These are phyloP conservation scores for Luffia ferchaultella DNA, from an alignment of 2,888 invertebrate species.

Conservation along the genomic window DNA sequence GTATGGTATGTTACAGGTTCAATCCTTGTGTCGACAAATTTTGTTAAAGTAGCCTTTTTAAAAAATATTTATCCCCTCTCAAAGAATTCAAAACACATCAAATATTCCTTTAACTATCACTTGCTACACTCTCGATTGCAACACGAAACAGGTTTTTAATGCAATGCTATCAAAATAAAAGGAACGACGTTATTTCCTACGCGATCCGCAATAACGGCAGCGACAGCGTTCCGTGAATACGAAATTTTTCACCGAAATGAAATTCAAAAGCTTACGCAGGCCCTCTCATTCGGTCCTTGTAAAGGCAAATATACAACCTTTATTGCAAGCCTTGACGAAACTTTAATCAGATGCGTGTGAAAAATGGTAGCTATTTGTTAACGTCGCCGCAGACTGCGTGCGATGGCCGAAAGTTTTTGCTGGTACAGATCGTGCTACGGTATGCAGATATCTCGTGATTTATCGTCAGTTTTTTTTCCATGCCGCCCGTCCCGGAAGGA, in stretches of 20 bases:
- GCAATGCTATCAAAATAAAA: too few species aligned
- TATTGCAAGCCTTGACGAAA: slow-evolving; percentile 26
- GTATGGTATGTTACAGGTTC: too few species aligned
- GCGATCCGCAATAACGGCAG: too few species aligned
- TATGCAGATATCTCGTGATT: slow-evolving; percentile 29
- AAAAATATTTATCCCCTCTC: too few species aligned
- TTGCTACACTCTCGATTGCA: too few species aligned
- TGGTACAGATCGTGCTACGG: slow-evolving; percentile 22
- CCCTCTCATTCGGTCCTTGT: not conserved
- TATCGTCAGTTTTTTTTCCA: slow-evolving; percentile 28
- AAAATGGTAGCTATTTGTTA: slow-evolving; percentile 32
- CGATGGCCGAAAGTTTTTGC: slow-evolving; percentile 22
- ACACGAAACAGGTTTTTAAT: too few species aligned
- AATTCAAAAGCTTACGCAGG: not conserved
- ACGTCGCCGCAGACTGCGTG: slow-evolving; percentile 26
- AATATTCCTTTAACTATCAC: too few species aligned
- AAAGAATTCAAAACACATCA: too few species aligned
- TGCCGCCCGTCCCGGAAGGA: not conserved
- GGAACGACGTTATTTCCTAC: too few species aligned
- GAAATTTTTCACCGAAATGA: not conserved
- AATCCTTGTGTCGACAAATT: too few species aligned
- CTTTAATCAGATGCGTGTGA: slow-evolving; percentile 37
- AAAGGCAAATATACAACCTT: slow-evolving; percentile 13
- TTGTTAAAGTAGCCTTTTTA: too few species aligned
- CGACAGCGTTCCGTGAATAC: too few species aligned